Evolutionary conservation across 2,113 vertebrate species (phyloP), one percentile per base, ranked within the genome.

Genomic region (Tupaia chinensis): DNA sequence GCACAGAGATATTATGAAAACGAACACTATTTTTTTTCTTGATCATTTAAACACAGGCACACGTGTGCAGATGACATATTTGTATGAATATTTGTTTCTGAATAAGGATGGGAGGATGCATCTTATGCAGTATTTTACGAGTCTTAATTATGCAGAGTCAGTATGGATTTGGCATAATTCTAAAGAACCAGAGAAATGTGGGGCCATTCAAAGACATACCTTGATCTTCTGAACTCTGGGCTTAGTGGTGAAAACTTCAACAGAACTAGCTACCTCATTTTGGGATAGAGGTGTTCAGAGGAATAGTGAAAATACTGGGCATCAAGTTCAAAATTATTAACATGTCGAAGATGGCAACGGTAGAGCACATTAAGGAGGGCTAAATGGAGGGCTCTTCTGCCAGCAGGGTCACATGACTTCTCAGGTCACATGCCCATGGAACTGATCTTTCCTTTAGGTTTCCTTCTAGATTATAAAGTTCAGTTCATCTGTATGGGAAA

Each of bases 261-360:
- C 23, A 73, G 8, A 9, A 44, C 12, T 66, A 25, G 9, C 44
- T 65, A 72, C n/a, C 3, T 86, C n/a, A 58, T 60, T 58, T 23
- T 44, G 0, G 16, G 23, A 19, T 10, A 20, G 8, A 7, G 17
- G 8, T 16, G n/a, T 61, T 1, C 11, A 60, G 68, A 1, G 12
- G 17, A 60, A 73, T 44, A 87, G 15, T 65, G 10, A 27, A 69
- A 86, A 44, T 53, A 7, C 0, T 87, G 29, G 32, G 16, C 5
- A 9, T 58, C 16, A 56, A 13, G 11, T 29, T 82, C 27, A 63
- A 80, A 77, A 56, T n/a, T 27, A 27, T 54, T 63, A 32, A 32
- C 13, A 56, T 63, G 34, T 72, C 56, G 14, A 56, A 82, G 89
- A 14, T 11, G 44, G 15, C 6, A 22, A 61, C 11, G 7, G 15